Conservation (phyloP, 53 echinoderm and acorn worm species). For the Paelopatides confundens region DNA sequence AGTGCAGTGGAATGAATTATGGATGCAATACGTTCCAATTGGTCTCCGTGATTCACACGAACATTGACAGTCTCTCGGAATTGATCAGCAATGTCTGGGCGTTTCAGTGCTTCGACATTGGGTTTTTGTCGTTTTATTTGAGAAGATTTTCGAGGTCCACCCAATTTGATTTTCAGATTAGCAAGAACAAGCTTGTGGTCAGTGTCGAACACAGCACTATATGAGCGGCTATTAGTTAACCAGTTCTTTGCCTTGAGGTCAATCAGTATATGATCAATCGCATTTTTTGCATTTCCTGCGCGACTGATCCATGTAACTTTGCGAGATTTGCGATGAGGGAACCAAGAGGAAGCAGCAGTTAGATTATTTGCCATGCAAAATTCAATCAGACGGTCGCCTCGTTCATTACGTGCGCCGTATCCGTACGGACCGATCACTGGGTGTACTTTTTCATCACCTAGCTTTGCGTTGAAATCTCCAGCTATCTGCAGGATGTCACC, state of each 20-base stretch:
- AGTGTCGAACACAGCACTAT: constrained; percentile 32
- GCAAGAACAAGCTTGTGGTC: constrained; percentile 27
- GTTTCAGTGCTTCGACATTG: no score
- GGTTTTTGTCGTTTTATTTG: no score
- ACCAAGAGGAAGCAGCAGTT: constrained; percentile 32
- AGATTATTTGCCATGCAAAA: constrained; percentile 31
- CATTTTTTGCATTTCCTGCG: constrained; percentile 42
- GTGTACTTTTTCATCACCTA: background rate
- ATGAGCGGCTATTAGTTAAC: constrained; percentile 39
- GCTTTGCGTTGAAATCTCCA: constrained; percentile 49
- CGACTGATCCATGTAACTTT: constrained; percentile 42
- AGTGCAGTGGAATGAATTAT: no score
- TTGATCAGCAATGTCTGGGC: no score
- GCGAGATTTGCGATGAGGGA: constrained; percentile 1
- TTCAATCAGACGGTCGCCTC: constrained; percentile 15
- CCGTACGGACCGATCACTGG: constrained; percentile 23
- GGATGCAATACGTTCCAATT: no score
- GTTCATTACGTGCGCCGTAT: background rate
- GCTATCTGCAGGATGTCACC: background rate
- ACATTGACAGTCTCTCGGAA: no score
- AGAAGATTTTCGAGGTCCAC: background rate
- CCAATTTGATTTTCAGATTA: constrained; percentile 40
- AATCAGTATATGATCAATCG: constrained; percentile 38
- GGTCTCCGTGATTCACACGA: no score
- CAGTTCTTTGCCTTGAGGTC: background rate